Base-by-base conservation (phyloP, 2,113 vertebrate genomes). In the Nycticryphes semicollaris region DNA sequence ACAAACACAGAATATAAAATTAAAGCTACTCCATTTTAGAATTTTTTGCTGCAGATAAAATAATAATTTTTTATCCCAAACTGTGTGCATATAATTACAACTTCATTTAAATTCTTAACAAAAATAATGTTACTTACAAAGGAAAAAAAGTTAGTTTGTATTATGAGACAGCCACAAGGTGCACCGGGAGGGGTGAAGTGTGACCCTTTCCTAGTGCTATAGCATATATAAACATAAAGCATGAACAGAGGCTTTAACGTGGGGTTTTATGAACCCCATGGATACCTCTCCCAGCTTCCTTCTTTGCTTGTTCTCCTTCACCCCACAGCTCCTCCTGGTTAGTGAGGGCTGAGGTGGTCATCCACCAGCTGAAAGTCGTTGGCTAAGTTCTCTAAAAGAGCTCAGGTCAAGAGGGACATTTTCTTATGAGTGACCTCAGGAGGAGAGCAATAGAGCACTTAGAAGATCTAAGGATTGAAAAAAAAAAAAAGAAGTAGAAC, bases 211-310 rank as follows among this genome's bases (percentile, higher is more conserved):
- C 39, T 50, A 76, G n/a, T 7, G 10, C 8, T 56, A 12, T 6
- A 22, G 33, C n/a, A 51, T 72, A 87, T 51, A 78, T 1, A 31
- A 6, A 41, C 0, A 0, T 14, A 54, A 3, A n/a, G 5, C 19
- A 45, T 5, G 56, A 77, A 48, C 9, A 60, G 39, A 54, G 4
- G 9, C 12, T 53, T n/a, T 35, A 24, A n/a, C 3, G 3, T 15
- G 17, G 2, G 9, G 9, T 51, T 72, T 50, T 50, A 39, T 13
- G 9, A 72, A 51, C 35, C 31, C 7, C 2, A 0, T 4, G 6
- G 50, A 14, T 43, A 12, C 39, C 79, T 64, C 47, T 68, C 57
- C 15, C 15, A 73, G 10, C 5, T 80, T 78, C 54, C 43, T 25
- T 21, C 3, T 37, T 33, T 63, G 22, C 33, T 45, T 60, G 21